Base-by-base conservation (phyloP, 1,140 invertebrate genomes). In the Caenorhabditis latens region DNA sequence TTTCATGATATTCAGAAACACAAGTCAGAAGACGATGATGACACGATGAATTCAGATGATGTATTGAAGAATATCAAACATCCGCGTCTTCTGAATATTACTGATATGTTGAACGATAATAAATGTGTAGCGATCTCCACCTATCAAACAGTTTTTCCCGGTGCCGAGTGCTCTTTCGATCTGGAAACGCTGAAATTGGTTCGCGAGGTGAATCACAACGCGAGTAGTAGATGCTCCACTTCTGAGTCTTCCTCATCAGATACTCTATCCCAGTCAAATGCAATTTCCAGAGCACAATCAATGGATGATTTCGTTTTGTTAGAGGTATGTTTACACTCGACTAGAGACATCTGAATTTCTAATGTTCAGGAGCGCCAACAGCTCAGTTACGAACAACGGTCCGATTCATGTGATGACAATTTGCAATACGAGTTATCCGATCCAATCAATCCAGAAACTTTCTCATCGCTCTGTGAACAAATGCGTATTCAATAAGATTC, bases 161-260 rank as follows among this genome's bases (percentile, higher is more conserved):
- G 88, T 2, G 88, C 88, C 9, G 86, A 88, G 43, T 43, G 85
- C 40, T 71, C 42, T 82, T 88, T 75, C 48, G 88, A 88, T 43
- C 14, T 88, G 61, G 75, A 88, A 43, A 83, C 50, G 0, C 19
- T 75, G 21, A 79, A 43, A 50, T n/a, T 79, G 19, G 71, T 79
- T 24, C 43, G 46, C 9, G 71, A 79, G 5, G 67, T 46, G 6
- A 19, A 79, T 79, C 71, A 53, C 11, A 14, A 48, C 7, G 7
- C 8, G 11, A 2, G 24, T 50, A 32, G 32, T 6, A 3, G 21
- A 40, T 48, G 46, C n/a, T 5, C 4, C 9, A 24, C 40, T 13
- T 79, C 46, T 8, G 43, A 14, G 4, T 13, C 6, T 24, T 79
- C 46, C 5, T 79, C 71, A n/a, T 71, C 67, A 32, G 46, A 79